phyloP scores from a whole-genome alignment of 2,113 vertebrate genomes.

The human (Homo sapiens) region DNA sequence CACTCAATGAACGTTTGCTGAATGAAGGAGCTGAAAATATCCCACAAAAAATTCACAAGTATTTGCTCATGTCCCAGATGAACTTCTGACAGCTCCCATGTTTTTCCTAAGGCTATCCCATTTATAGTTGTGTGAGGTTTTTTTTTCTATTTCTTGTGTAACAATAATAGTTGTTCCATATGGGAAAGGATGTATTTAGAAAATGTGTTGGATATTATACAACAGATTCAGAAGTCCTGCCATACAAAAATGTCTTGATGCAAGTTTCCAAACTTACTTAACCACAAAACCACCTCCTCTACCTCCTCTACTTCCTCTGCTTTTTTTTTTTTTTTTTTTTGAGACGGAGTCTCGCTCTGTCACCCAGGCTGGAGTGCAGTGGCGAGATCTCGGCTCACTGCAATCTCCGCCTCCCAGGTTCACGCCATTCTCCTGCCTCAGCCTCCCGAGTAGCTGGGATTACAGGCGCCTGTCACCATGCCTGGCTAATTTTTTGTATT shows the following conservation, averaged over 20 bases:
- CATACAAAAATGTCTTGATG: neutral
- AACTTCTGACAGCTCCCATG: neutral
- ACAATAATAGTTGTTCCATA: neutral
- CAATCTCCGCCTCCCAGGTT: too few species aligned
- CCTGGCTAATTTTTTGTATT: too few species aligned
- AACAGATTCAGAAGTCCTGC: neutral
- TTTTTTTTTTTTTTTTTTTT: neutral
- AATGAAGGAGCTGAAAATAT: neutral
- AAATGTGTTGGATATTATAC: neutral
- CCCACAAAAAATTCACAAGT: neutral
- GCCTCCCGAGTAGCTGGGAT: too few species aligned
- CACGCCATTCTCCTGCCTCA: too few species aligned
- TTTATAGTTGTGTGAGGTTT: too few species aligned
- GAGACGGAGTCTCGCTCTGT: too few species aligned
- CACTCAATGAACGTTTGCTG: neutral
- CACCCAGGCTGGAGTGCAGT: too few species aligned
- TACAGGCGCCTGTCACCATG: too few species aligned
- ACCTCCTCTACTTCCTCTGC: too few species aligned
- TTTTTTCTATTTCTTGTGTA: neutral
- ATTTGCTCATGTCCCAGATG: neutral
- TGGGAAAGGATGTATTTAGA: neutral
- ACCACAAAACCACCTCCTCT: neutral
- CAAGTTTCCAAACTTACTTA: neutral
- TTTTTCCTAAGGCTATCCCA: neutral
- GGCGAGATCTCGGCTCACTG: too few species aligned